These are phyloP conservation scores for Drosophila repleta DNA, from an alignment of 1,140 invertebrate genomes.

Conservation along the genomic window DNA sequence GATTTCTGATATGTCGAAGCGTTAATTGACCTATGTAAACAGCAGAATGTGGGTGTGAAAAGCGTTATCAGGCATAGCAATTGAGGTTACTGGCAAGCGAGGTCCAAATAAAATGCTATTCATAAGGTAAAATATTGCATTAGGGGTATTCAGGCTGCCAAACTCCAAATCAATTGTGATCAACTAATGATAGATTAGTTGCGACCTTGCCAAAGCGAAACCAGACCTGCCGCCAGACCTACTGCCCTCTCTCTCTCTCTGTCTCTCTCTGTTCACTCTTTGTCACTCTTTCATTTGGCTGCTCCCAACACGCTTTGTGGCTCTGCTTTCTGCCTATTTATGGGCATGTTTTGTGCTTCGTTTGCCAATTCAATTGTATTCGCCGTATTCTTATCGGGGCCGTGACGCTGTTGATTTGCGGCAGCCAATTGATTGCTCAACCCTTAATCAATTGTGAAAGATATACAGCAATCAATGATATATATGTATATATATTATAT, in stretches of 20 bases:
- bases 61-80: constrained; percentile 33
- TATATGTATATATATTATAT: neutral
- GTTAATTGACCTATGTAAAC: constrained; percentile 41
- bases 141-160: neutral
- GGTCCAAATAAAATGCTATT: neutral
- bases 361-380: constrained; percentile 31
- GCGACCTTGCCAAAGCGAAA: constrained; percentile 54
- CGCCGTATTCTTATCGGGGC: constrained; percentile 51
- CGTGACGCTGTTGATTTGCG: constrained; percentile 19
- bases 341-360: constrained; percentile 64
- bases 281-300: constrained; percentile 17
- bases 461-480: constrained; percentile 10
- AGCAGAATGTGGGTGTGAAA: constrained; percentile 29
- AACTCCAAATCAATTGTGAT: neutral
- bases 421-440: constrained; percentile 23
- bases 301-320: constrained; percentile 22
- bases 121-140: constrained; percentile 5
- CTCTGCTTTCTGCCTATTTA: constrained; percentile 69
- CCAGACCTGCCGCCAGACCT: neutral
- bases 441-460: constrained; percentile 18
- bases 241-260: neutral
- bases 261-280: neutral
- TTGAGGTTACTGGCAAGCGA: constrained; percentile 18
- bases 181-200: constrained; percentile 42
- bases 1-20: constrained; percentile 16